Conservation (phyloP, 2,113 vertebrate species). For the Epinephelus cyanopodus region DNA sequence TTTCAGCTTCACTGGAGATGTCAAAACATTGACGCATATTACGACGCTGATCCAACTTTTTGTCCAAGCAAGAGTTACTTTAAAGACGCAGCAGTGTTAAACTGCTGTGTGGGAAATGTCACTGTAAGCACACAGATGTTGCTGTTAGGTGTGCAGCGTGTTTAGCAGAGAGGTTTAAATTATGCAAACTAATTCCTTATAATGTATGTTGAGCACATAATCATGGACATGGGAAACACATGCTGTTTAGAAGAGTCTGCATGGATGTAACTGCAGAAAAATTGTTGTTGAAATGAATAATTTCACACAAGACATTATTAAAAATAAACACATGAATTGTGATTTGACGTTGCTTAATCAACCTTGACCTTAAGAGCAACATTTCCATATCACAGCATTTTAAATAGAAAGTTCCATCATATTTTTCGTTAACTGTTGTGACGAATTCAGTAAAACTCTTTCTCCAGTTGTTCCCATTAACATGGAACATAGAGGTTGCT, state of each 20-base stretch:
- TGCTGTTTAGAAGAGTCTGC: neutral
- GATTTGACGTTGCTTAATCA: neutral
- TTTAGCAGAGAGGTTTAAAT: constrained; percentile 1
- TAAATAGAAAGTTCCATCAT: neutral
- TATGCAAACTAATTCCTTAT: neutral
- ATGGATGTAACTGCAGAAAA: neutral
- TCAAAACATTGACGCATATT: constrained; percentile 67
- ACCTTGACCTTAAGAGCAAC: constrained; percentile 1
- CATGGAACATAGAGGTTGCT: constrained; percentile 12
- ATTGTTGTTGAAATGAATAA: neutral
- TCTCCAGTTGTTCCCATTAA: constrained; percentile 21
- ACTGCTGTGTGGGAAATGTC: constrained; percentile 11
- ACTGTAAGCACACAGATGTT: constrained; percentile 6
- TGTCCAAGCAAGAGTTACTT: constrained; percentile 44
- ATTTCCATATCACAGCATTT: neutral
- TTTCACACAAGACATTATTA: neutral
- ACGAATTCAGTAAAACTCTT: constrained; percentile 7
- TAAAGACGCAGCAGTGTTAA: constrained; percentile 21
- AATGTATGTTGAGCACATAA: neutral
- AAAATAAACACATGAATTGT: neutral
- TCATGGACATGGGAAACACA: neutral
- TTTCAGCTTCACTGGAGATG: constrained; percentile 62
- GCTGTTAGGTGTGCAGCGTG: neutral
- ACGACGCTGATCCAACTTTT: constrained; percentile 61
- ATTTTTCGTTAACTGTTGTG: neutral